Conservation (phyloP, 2,888 invertebrate genomes). For the Sipha maydis region DNA sequence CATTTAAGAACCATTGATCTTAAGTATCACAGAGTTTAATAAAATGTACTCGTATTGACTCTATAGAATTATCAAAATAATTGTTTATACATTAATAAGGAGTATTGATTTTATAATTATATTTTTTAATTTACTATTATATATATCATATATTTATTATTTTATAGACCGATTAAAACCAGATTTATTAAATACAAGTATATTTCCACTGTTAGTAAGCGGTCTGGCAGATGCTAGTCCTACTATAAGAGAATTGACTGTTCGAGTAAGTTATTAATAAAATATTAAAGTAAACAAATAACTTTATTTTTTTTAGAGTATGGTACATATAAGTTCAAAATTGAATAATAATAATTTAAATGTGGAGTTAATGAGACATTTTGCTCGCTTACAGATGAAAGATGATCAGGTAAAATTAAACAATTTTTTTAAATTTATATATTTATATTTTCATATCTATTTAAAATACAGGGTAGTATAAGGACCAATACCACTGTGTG, state of each 20-base stretch:
- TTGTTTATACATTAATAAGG: too few species aligned
- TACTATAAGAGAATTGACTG: constrained; percentile 95
- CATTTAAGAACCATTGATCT: too few species aligned
- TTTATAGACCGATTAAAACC: constrained; percentile 71
- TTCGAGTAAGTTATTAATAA: constrained; percentile 75
- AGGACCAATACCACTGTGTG: constrained; percentile 99
- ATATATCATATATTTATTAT: constrained; percentile 13
- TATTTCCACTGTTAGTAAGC: constrained; percentile 91
- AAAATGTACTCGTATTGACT: too few species aligned
- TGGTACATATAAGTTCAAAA: constrained; percentile 94
- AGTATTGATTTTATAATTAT: too few species aligned
- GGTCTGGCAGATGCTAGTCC: constrained; percentile 98
- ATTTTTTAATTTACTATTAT: too few species aligned
- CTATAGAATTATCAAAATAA: too few species aligned
- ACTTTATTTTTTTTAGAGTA: constrained; percentile 74
- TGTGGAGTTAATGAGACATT: constrained; percentile 94
- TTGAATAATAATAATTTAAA: constrained; percentile 97
- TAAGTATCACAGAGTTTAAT: too few species aligned
- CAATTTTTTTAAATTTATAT: neutral
- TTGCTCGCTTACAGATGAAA: constrained; percentile 93
- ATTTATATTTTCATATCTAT: neutral
- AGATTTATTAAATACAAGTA: constrained; percentile 86
- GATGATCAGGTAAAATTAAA: constrained; percentile 85
- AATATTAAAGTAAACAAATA: constrained; percentile 4
- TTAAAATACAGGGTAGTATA: constrained; percentile 72